Evolutionary conservation across 2,888 invertebrate species (phyloP).

Genomic region (Polydrusus pterygomalis): DNA sequence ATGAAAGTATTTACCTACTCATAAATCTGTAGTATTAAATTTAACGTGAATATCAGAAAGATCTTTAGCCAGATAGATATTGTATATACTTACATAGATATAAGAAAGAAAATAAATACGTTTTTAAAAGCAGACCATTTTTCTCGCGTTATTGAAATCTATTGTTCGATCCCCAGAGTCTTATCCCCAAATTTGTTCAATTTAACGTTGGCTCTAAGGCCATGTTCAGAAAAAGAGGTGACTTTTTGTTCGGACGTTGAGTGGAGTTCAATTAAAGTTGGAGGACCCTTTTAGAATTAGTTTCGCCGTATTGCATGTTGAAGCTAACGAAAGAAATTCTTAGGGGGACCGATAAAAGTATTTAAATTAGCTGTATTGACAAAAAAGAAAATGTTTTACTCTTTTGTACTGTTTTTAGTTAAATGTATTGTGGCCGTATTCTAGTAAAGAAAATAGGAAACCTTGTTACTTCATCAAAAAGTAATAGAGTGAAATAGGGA

Average conservation of each 20-base stretch:
- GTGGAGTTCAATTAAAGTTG: conserved; percentile 22
- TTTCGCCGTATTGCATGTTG: not conserved
- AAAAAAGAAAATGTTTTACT: not conserved
- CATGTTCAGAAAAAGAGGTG: conserved; percentile 16
- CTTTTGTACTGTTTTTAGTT: not conserved
- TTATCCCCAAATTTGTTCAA: conserved; percentile 30
- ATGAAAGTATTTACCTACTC: too few species aligned
- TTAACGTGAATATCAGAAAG: too few species aligned
- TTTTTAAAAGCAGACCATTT: conserved; percentile 28
- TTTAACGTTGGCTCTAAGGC: conserved; percentile 16
- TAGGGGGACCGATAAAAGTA: conserved; percentile 5
- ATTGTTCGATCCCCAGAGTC: conserved; percentile 28
- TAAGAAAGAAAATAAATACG: conserved; percentile 13
- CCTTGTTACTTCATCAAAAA: too few species aligned
- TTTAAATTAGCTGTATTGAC: not conserved
- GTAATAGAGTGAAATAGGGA: too few species aligned
- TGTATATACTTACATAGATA: conserved; percentile 14
- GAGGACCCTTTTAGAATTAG: conserved; percentile 9
- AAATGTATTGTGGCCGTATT: too few species aligned
- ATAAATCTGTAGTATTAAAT: too few species aligned
- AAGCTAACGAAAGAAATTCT: conserved; percentile 1
- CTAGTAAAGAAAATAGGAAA: too few species aligned
- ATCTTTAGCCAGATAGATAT: too few species aligned
- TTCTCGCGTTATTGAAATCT: conserved; percentile 33
- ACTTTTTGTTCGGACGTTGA: conserved; percentile 23